Evolutionary conservation across 1,140 invertebrate species (phyloP).

Genomic region (Penaeus chinensis): DNA sequence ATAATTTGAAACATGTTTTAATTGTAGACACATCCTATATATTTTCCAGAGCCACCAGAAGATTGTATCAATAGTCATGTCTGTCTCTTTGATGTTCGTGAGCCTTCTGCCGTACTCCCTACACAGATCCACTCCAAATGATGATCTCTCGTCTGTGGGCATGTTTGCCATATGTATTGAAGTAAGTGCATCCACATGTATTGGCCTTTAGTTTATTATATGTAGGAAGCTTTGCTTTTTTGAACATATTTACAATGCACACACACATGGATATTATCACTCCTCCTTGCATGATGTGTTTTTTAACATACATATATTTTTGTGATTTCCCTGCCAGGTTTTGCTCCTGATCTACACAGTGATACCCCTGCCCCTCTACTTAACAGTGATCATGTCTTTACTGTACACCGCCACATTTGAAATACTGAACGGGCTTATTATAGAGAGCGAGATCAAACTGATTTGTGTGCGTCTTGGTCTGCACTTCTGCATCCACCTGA

Average conservation of each 20-base stretch:
- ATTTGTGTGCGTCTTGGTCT: slow-evolving; percentile 81
- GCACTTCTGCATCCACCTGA: slow-evolving; percentile 90
- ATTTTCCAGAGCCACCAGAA: slow-evolving; percentile 76
- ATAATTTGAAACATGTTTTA: background rate
- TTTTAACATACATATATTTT: slow-evolving; percentile 30
- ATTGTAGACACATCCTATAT: background rate
- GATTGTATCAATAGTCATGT: slow-evolving; percentile 76
- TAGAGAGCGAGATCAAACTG: slow-evolving; percentile 54
- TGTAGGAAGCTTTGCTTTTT: background rate
- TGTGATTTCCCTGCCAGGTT: slow-evolving; percentile 72
- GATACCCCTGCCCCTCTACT: slow-evolving; percentile 89
- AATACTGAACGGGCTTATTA: slow-evolving; percentile 64
- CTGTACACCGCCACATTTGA: slow-evolving; percentile 88
- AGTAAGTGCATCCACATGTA: slow-evolving; percentile 70
- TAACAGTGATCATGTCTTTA: slow-evolving; percentile 81
- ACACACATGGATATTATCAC: background rate
- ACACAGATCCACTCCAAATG: slow-evolving; percentile 24
- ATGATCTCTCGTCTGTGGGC: slow-evolving; percentile 75
- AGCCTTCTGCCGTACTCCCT: slow-evolving; percentile 73
- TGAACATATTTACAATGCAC: background rate
- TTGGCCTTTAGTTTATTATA: background rate
- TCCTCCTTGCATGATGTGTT: slow-evolving; percentile 23
- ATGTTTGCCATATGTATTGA: slow-evolving; percentile 88
- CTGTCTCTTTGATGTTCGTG: slow-evolving; percentile 75
- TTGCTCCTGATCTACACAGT: slow-evolving; percentile 92